Evolutionary conservation across 2,888 invertebrate species (phyloP).

Genomic region (Nephrotoma flavescens): DNA sequence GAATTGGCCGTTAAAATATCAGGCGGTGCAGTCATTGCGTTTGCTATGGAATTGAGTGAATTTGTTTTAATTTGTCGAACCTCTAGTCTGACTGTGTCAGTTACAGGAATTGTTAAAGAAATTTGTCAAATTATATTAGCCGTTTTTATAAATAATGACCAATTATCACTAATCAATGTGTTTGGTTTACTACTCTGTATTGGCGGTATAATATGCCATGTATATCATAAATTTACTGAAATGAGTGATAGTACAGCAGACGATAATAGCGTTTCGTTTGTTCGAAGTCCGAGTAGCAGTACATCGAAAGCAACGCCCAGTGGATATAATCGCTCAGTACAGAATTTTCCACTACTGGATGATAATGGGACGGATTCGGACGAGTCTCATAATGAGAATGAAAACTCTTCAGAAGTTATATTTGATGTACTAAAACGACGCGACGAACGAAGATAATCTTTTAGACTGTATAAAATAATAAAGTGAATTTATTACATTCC

Average conservation of each 20-base stretch:
- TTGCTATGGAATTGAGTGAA: slow-evolving; percentile 89
- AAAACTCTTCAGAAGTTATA: slow-evolving; percentile 35
- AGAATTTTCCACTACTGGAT: slow-evolving; percentile 27
- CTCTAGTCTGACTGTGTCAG: slow-evolving; percentile 89
- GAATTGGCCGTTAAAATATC: slow-evolving; percentile 44
- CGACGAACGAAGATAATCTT: slow-evolving; percentile 24
- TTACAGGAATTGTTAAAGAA: slow-evolving; percentile 96
- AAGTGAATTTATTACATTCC: not conserved
- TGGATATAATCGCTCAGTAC: slow-evolving; percentile 15
- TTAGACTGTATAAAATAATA: slow-evolving; percentile 15
- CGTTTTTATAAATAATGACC: slow-evolving; percentile 73
- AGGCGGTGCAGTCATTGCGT: slow-evolving; percentile 73
- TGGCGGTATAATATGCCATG: slow-evolving; percentile 73
- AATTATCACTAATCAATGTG: slow-evolving; percentile 66
- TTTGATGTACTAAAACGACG: slow-evolving; percentile 40
- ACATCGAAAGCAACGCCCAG: not conserved
- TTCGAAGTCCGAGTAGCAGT: not conserved
- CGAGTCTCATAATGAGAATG: slow-evolving; percentile 30
- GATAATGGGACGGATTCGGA: slow-evolving; percentile 25
- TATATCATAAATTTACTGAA: slow-evolving; percentile 49
- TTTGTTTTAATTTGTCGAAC: slow-evolving; percentile 86
- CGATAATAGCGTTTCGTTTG: not conserved
- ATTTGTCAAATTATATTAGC: slow-evolving; percentile 82
- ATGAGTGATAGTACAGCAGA: slow-evolving; percentile 10
- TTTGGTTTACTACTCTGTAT: slow-evolving; percentile 77